Conservation (phyloP, 2,113 vertebrate species). For the Brachypodius melanocephalos region DNA sequence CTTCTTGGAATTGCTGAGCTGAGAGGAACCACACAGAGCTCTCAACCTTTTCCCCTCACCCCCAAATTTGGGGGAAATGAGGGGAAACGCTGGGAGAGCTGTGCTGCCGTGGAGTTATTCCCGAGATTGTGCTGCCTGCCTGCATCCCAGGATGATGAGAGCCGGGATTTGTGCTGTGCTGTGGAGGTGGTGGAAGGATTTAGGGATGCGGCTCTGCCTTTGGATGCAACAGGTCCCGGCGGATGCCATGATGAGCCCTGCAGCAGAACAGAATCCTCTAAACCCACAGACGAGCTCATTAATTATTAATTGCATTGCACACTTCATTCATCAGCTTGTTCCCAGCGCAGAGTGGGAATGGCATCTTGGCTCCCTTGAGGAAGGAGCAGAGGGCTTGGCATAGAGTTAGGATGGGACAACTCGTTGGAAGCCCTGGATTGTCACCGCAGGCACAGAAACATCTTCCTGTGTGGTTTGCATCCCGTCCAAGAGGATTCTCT, state of each 20-base stretch:
- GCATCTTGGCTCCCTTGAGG: not conserved
- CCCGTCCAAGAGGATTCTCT: not conserved
- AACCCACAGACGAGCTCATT: not conserved
- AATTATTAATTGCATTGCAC: slow-evolving; percentile 16
- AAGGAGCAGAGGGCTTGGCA: not conserved
- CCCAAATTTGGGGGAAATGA: not conserved
- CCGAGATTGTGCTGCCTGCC: not conserved
- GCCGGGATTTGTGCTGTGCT: not conserved
- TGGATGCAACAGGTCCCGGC: not conserved
- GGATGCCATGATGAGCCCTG: not conserved
- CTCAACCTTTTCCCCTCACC: not conserved
- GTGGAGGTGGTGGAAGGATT: not conserved
- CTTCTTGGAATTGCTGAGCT: not conserved
- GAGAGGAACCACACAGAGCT: not conserved
- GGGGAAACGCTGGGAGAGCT: not conserved
- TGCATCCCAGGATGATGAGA: not conserved
- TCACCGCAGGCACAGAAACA: not conserved
- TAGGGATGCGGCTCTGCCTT: not conserved
- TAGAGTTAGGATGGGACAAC: not conserved
- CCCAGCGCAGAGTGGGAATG: not conserved
- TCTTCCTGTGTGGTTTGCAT: fast-evolving
- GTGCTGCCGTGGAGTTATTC: not conserved
- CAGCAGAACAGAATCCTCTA: slow-evolving; percentile 6
- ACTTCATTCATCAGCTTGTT: not conserved
- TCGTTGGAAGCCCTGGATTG: not conserved